Conservation (phyloP, 2,113 vertebrate genomes). For the Chlamydotis undulata region DNA sequence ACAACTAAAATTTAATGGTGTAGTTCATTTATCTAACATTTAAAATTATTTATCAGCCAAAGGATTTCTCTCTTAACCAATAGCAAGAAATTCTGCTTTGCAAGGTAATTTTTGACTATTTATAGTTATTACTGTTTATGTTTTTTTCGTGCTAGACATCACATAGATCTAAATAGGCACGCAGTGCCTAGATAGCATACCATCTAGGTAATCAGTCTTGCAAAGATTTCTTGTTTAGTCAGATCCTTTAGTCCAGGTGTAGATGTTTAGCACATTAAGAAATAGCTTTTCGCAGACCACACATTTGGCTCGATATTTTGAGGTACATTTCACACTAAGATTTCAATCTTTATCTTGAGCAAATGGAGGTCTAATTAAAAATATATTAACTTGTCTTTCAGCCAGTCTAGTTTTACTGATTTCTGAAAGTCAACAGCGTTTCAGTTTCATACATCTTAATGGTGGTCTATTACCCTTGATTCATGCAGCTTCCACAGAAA, state of each 20-base stretch:
- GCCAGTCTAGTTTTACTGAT: constrained; percentile 6
- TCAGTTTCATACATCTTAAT: constrained; percentile 30
- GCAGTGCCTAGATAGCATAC: neutral
- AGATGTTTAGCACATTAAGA: constrained; percentile 42
- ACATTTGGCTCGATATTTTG: constrained; percentile 34
- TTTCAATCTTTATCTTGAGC: constrained; percentile 39
- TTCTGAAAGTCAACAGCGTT: constrained; percentile 54
- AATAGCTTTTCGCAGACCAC: constrained; percentile 47
- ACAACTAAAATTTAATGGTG: constrained; percentile 30
- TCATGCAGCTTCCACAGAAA: neutral
- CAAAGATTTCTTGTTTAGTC: constrained; percentile 20
- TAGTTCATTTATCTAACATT: constrained; percentile 22
- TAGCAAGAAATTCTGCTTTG: neutral
- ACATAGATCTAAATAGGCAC: neutral
- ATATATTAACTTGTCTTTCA: constrained; percentile 48
- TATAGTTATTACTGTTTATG: constrained; percentile 23
- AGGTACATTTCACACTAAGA: constrained; percentile 39
- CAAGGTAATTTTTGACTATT: constrained; percentile 32
- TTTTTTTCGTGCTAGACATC: neutral
- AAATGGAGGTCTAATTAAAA: constrained; percentile 56
- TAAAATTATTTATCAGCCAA: constrained; percentile 5
- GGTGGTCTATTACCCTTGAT: constrained; percentile 31
- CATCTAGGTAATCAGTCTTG: constrained; percentile 1
- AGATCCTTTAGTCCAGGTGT: constrained; percentile 9
- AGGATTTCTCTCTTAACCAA: constrained; percentile 14